Evolutionary conservation across 2,113 vertebrate species (phyloP).

Genomic region (Phalacrocorax aristotelis): DNA sequence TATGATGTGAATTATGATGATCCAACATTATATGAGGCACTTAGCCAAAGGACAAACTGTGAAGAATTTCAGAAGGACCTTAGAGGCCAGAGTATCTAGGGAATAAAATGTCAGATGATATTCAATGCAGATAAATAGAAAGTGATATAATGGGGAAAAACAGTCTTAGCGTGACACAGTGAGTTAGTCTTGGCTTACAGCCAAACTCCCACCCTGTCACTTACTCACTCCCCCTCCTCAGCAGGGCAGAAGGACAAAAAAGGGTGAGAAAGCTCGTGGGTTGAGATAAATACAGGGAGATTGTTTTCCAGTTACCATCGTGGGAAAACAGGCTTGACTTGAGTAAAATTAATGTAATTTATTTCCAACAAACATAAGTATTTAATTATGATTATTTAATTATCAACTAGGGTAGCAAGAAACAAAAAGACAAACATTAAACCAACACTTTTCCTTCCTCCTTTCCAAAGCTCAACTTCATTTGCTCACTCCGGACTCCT

Average conservation of each 20-base stretch:
- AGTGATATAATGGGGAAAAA: neutral
- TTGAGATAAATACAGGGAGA: neutral
- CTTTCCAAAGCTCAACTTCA: neutral
- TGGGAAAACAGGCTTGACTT: neutral
- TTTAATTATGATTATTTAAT: neutral
- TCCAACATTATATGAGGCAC: neutral
- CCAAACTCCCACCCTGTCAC: neutral
- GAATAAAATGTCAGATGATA: neutral
- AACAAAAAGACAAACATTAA: neutral
- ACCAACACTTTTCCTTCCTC: neutral
- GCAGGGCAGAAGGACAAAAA: neutral
- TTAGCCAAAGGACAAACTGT: neutral
- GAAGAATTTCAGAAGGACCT: neutral
- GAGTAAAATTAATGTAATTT: neutral
- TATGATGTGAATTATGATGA: neutral
- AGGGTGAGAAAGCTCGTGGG: neutral
- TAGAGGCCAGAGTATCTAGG: neutral
- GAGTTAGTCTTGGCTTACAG: neutral
- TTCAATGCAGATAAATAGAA: neutral
- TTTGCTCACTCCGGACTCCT: neutral
- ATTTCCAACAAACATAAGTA: neutral
- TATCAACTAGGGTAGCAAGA: neutral
- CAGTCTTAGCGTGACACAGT: neutral
- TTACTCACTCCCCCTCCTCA: neutral
- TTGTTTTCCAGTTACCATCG: accelerated